A percentile compares a stretch with the other conserved stretches of the same genome.
These are phyloP conservation scores for Carabus problematicus DNA, from an alignment of 2,888 invertebrate genomes.

Conservation along the genomic window DNA sequence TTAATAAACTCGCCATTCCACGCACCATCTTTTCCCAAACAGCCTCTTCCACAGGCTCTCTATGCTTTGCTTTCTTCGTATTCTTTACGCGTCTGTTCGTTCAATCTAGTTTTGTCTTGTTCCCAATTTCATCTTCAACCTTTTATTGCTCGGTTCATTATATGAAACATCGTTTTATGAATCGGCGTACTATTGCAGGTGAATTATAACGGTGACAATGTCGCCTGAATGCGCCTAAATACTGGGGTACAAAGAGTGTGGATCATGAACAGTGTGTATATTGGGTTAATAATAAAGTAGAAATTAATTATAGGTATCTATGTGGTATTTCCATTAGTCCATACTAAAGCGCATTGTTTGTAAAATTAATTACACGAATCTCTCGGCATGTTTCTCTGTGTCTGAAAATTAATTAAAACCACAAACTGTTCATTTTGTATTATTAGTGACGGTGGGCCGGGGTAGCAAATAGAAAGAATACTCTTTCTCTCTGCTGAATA, in stretches of 20 bases:
- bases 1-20: too few species aligned
- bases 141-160: too few species aligned
- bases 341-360: conserved; percentile 24
- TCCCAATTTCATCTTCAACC: too few species aligned
- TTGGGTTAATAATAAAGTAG: conserved; percentile 30
- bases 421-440: conserved; percentile 25
- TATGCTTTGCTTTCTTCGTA: too few species aligned
- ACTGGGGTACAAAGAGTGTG: conserved; percentile 6
- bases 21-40: too few species aligned
- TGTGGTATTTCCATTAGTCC: conserved; percentile 31
- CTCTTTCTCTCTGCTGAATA: too few species aligned
- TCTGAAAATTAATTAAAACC: conserved; percentile 30
- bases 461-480: conserved; percentile 25
- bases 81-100: too few species aligned
- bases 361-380: conserved; percentile 28
- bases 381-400: conserved; percentile 24
- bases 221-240: conserved; percentile 16
- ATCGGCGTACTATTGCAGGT: too few species aligned
- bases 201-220: conserved; percentile 9
- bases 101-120: too few species aligned
- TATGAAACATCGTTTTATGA: too few species aligned
- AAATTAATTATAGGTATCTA: conserved; percentile 29
- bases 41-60: too few species aligned
- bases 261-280: conserved; percentile 20
- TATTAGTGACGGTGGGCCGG: too few species aligned